Percentiles rank a stretch among this genome's conserved stretches.
Evolutionary conservation across 2,797 vertebrate genomes (phyloP).

Genomic region (Fratercula arctica): DNA sequence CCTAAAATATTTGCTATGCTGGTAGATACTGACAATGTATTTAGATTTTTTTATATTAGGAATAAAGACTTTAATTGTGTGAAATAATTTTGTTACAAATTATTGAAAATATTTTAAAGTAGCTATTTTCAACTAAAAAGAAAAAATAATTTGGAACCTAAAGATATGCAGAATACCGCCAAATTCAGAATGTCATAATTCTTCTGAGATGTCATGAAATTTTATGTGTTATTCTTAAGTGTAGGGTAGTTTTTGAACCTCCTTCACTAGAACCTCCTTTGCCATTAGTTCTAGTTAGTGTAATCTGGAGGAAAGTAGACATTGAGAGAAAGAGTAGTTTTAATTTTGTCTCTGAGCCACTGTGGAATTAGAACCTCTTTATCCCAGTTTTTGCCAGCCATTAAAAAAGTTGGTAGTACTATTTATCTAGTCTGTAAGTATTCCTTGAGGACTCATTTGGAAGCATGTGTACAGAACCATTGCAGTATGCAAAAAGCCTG

Average conservation of each 20-base stretch:
- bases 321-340: not conserved
- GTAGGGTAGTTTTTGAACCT: not conserved
- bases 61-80: not conserved
- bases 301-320: not conserved
- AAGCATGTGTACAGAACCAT: not conserved
- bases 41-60: not conserved
- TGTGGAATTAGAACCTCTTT: not conserved
- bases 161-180: not conserved
- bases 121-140: not conserved
- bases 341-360: not conserved
- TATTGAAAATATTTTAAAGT: not conserved
- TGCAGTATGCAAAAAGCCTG: not conserved
- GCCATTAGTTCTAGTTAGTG: not conserved
- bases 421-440: not conserved
- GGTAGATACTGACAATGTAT: not conserved
- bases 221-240: not conserved
- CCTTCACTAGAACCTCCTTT: not conserved
- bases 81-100: not conserved
- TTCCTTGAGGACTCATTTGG: not conserved
- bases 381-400: not conserved
- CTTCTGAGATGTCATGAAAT: not conserved
- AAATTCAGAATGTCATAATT: not conserved
- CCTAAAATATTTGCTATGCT: not conserved
- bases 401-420: not conserved
- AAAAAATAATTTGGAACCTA: not conserved